Evolutionary conservation across 1,140 invertebrate genomes (phyloP).

Genomic region (Aphelenchoides fujianensis): DNA sequence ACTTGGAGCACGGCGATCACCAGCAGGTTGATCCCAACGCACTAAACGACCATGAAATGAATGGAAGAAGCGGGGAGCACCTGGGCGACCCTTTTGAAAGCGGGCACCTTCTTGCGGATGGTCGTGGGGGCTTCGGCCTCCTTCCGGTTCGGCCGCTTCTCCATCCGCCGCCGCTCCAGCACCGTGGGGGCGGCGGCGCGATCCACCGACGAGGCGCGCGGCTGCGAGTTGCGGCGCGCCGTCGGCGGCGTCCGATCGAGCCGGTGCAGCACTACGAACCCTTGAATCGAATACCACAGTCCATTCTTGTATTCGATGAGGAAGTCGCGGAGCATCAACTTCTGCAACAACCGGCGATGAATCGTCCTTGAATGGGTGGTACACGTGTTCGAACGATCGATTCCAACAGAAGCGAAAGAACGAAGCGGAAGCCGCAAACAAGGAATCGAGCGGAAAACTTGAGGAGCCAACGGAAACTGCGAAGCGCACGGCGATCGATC

Average conservation of each 20-base stretch:
- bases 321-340: conserved; percentile 33
- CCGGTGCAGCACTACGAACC: conserved; percentile 46
- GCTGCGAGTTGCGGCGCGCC: neutral
- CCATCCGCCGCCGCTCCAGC: conserved; percentile 15
- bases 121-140: conserved; percentile 11
- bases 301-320: conserved; percentile 43
- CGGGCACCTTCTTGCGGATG: conserved; percentile 27
- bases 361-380: no score
- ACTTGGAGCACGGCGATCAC: conserved; percentile 31
- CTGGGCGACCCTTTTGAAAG: conserved; percentile 27
- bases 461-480: no score
- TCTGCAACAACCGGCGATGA: neutral
- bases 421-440: no score
- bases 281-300: conserved; percentile 38
- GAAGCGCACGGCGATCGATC: no score
- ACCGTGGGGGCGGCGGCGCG: neutral
- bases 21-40: conserved; percentile 38
- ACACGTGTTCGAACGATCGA: no score
- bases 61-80: no score
- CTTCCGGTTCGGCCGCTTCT: neutral
- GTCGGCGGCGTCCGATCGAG: conserved; percentile 21
- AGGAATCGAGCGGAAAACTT: no score
- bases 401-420: no score
- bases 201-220: conserved; percentile 8
- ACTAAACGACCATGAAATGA: conserved; percentile 42